These are phyloP conservation scores for Drosophila koepferae DNA, from an alignment of 2,888 invertebrate genomes.

Conservation along the genomic window DNA sequence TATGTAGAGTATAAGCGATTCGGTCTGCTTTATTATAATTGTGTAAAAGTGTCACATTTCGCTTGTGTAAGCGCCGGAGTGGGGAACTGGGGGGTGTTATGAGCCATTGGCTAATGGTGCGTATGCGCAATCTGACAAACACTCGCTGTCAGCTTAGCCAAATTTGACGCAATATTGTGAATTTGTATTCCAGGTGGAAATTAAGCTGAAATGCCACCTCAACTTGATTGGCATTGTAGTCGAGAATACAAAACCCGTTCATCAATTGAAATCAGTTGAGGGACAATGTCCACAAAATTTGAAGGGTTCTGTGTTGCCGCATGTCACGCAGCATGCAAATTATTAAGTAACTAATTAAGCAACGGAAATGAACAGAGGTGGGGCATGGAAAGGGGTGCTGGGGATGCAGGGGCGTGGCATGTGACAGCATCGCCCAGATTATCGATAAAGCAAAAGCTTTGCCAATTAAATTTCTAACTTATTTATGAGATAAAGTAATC, in stretches of 20 bases:
- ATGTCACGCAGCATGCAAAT: conserved; percentile 65
- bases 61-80: background rate
- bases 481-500: conserved; percentile 72
- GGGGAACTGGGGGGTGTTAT: too few species aligned
- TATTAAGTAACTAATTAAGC: conserved; percentile 77
- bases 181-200: conserved; percentile 72
- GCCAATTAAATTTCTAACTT: conserved; percentile 77
- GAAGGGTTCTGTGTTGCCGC: conserved; percentile 39
- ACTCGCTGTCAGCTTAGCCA: conserved; percentile 29
- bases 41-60: conserved; percentile 31
- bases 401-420: background rate
- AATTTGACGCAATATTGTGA: conserved; percentile 29
- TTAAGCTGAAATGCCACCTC: conserved; percentile 62
- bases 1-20: conserved; percentile 21
- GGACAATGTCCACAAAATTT: conserved; percentile 45
- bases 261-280: conserved; percentile 75
- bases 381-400: background rate
- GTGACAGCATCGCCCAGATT: conserved; percentile 2
- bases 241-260: conserved; percentile 40
- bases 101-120: conserved; percentile 27
- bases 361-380: conserved; percentile 35
- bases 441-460: conserved; percentile 60
- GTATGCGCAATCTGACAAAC: conserved; percentile 38
- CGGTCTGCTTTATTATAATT: conserved; percentile 34
- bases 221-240: conserved; percentile 72